A percentile compares a stretch with the other conserved stretches of the same genome.
These are phyloP conservation scores for Dexiosoma caninum DNA, from an alignment of 2,888 invertebrate genomes.

Conservation along the genomic window DNA sequence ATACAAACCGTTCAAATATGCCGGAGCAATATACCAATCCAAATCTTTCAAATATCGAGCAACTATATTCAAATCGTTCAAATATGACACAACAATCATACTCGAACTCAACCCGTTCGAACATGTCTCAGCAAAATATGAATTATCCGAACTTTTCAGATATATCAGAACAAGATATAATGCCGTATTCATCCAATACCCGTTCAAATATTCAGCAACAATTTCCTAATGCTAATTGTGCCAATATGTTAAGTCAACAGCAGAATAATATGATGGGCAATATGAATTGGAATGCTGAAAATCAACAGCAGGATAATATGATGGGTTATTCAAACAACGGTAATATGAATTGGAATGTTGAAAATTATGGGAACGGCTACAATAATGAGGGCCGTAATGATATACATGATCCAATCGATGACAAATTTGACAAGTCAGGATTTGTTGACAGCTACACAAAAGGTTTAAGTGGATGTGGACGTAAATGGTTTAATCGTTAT, in stretches of 20 bases:
- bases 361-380: neutral
- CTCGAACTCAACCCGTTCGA: neutral
- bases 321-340: conserved; percentile 1
- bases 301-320: neutral
- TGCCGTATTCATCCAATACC: neutral
- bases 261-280: conserved; percentile 6
- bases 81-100: neutral
- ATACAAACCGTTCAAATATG: conserved; percentile 10
- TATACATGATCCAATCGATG: conserved; percentile 5
- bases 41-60: neutral
- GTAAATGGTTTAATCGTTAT: conserved; percentile 36
- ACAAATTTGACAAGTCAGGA: neutral
- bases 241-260: conserved; percentile 1
- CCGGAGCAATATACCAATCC: conserved; percentile 5
- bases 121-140: neutral
- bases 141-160: neutral
- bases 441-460: conserved; percentile 8
- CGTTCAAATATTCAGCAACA: neutral
- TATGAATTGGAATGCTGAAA: neutral
- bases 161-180: neutral
- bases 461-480: conserved; percentile 35
- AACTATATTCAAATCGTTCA: neutral
- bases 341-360: neutral
- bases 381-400: neutral
- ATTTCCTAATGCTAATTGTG: neutral